Evolutionary conservation across 2,113 vertebrate species (phyloP).

Genomic region (Scomber scombrus): DNA sequence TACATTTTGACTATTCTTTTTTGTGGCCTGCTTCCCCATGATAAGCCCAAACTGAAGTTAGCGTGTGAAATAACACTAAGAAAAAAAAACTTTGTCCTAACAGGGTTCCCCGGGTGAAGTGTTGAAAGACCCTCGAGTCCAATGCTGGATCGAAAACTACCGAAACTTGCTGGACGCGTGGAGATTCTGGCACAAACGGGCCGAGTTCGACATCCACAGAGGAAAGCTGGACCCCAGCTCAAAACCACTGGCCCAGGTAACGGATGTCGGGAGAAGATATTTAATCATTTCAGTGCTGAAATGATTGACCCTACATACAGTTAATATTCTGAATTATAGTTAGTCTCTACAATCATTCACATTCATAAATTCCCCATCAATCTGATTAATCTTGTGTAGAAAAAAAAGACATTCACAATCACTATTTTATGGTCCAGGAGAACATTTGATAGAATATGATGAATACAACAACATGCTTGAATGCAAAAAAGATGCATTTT

Average conservation of each 20-base stretch:
- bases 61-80: neutral
- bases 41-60: neutral
- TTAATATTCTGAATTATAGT: no score
- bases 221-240: constrained; percentile 98
- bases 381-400: no score
- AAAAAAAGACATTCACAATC: no score
- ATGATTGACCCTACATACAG: no score
- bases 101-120: constrained; percentile 95
- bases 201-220: constrained; percentile 98
- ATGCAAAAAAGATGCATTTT: no score
- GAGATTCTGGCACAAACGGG: constrained; percentile 99
- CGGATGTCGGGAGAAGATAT: fast-evolving
- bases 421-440: no score
- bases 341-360: no score
- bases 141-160: constrained; percentile 99
- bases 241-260: constrained; percentile 97
- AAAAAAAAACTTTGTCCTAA: neutral
- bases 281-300: neutral
- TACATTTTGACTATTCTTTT: neutral
- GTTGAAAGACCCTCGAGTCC: constrained; percentile 96
- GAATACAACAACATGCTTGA: no score
- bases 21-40: neutral
- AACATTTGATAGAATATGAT: no score
- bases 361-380: no score
- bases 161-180: constrained; percentile 97